These are phyloP conservation scores for Azorinus chamasolen DNA, from an alignment of 2,888 invertebrate genomes.

Conservation along the genomic window DNA sequence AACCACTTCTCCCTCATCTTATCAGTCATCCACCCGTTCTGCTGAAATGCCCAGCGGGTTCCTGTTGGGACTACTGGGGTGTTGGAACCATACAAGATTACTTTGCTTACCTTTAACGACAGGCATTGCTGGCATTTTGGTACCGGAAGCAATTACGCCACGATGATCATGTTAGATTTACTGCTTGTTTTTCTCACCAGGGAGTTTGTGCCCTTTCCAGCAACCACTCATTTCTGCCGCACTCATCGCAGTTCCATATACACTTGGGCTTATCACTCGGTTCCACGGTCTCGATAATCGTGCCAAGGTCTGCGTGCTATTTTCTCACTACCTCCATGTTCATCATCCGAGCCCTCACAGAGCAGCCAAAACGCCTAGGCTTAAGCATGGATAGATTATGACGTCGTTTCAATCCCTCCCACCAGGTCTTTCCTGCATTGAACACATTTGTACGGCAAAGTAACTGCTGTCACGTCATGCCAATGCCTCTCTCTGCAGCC, in stretches of 20 bases:
- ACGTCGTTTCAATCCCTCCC: neutral
- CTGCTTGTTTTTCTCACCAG: constrained; percentile 11
- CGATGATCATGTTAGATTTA: constrained; percentile 15
- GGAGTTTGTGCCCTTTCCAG: constrained; percentile 11
- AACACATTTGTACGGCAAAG: constrained; percentile 1
- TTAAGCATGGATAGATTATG: constrained; percentile 9
- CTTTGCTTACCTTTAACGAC: constrained; percentile 64
- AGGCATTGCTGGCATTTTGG: constrained; percentile 54
- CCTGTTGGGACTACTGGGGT: constrained; percentile 50
- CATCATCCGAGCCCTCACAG: constrained; percentile 15
- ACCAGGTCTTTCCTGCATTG: constrained; percentile 20
- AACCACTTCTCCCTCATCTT: constrained; percentile 38
- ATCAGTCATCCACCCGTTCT: constrained; percentile 55
- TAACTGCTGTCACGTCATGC: constrained; percentile 9
- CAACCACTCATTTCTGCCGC: constrained; percentile 16
- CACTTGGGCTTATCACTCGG: neutral
- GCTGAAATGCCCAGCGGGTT: constrained; percentile 57
- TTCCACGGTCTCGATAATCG: neutral
- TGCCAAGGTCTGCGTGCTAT: constrained; percentile 4
- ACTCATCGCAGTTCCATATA: constrained; percentile 28
- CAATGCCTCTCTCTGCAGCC: constrained; percentile 10
- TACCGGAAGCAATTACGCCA: constrained; percentile 55
- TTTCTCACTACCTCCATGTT: constrained; percentile 9
- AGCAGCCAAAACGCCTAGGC: constrained; percentile 4
- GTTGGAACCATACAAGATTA: constrained; percentile 49